Conservation (phyloP, 2,113 vertebrate genomes). For the Rutilus rutilus region DNA sequence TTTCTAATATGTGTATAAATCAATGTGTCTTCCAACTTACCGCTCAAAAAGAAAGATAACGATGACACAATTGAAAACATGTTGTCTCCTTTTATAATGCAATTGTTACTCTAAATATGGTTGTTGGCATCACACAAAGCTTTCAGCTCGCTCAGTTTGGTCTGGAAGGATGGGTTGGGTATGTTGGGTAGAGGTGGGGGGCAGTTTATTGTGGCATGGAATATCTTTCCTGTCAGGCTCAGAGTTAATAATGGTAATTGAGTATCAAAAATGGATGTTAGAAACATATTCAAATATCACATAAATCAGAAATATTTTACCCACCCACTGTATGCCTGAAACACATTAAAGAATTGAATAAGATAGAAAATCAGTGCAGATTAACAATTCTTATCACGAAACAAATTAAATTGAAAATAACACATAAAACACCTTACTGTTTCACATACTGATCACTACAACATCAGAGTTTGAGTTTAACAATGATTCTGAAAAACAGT, state of each 20-base stretch:
- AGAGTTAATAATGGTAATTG: not conserved
- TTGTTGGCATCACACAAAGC: constrained; percentile 31
- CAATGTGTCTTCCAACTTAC: constrained; percentile 31
- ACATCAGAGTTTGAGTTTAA: not conserved
- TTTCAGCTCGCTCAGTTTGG: constrained; percentile 9
- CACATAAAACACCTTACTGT: not conserved
- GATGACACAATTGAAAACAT: constrained; percentile 32
- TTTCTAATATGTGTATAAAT: not conserved
- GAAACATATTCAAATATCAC: not conserved
- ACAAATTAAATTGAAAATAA: not conserved
- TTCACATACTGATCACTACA: not conserved
- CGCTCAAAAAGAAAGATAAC: not conserved
- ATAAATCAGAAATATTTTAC: not conserved
- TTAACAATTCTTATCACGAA: not conserved
- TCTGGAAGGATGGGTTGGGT: constrained; percentile 22
- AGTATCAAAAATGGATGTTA: not conserved
- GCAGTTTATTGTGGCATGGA: not conserved
- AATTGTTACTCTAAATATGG: constrained; percentile 38
- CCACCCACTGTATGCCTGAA: not conserved
- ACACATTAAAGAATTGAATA: not conserved
- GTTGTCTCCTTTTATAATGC: constrained; percentile 48
- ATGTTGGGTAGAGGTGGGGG: not conserved
- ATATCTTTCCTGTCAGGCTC: not conserved
- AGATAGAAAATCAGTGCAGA: not conserved
- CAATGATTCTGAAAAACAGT: not conserved